Percentiles rank a stretch among this genome's conserved stretches.
Conservation (phyloP, 1,140 invertebrate genomes). For the Lepidurus couesii region DNA sequence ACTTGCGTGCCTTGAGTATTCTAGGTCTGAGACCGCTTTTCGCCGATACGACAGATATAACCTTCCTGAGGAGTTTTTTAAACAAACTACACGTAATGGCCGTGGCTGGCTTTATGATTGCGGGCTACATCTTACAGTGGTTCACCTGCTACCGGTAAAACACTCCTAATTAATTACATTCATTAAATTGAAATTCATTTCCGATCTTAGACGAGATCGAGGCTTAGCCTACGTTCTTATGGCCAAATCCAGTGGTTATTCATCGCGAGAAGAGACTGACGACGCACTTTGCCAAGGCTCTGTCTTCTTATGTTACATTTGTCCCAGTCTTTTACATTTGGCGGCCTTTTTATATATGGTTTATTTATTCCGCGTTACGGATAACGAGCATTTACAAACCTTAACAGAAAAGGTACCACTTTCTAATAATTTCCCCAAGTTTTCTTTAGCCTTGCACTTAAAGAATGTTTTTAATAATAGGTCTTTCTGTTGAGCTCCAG, state of each 20-base stretch:
- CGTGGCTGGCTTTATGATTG: slow-evolving; percentile 26
- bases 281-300: slow-evolving; percentile 29
- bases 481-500: slow-evolving; percentile 31
- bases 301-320: slow-evolving; percentile 28
- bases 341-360: slow-evolving; percentile 28
- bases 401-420: slow-evolving; percentile 30
- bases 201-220: slow-evolving; percentile 9
- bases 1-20: slow-evolving; percentile 22
- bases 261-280: not conserved
- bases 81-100: slow-evolving; percentile 29
- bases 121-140: slow-evolving; percentile 32
- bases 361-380: slow-evolving; percentile 25
- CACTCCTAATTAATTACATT: not conserved
- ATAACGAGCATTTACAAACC: slow-evolving; percentile 35
- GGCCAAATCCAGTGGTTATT: not conserved
- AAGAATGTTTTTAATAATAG: not conserved
- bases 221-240: slow-evolving; percentile 24
- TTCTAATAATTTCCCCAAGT: not conserved
- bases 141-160: slow-evolving; percentile 32
- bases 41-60: slow-evolving; percentile 23
- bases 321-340: slow-evolving; percentile 28
- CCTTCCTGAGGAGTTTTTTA: slow-evolving; percentile 16
- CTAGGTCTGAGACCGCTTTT: slow-evolving; percentile 30
- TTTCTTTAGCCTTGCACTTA: not conserved
- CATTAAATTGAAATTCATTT: not conserved